These are phyloP conservation scores for Stenchaetothrips biformis DNA, from an alignment of 2,888 invertebrate genomes.

Conservation along the genomic window DNA sequence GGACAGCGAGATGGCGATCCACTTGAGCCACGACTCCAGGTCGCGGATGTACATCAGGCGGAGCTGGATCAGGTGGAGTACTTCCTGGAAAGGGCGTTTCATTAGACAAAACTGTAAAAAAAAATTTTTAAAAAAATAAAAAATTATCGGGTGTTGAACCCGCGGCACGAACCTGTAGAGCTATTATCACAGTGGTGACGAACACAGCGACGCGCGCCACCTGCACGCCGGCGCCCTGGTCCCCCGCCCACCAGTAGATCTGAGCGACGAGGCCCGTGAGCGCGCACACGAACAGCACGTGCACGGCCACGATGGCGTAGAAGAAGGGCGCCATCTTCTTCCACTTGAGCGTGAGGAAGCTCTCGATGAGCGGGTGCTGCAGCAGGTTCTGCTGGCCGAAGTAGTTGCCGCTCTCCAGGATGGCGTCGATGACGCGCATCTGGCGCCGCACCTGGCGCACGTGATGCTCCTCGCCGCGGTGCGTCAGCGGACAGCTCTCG, in stretches of 20 bases:
- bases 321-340: conserved; percentile 53
- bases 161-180: conserved; percentile 47
- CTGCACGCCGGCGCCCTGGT: conserved; percentile 39
- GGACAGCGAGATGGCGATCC: conserved; percentile 49
- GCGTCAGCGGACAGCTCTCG: conserved; percentile 40
- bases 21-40: conserved; percentile 55
- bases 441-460: conserved; percentile 43
- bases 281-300: conserved; percentile 50
- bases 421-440: conserved; percentile 54
- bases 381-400: conserved; percentile 50
- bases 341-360: conserved; percentile 56
- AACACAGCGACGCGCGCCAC: conserved; percentile 47
- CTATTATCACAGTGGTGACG: conserved; percentile 45
- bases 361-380: conserved; percentile 55
- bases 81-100: conserved; percentile 46
- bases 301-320: conserved; percentile 51
- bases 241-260: conserved; percentile 47
- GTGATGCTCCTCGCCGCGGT: neutral
- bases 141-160: neutral
- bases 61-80: conserved; percentile 51
- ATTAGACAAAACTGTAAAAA: neutral
- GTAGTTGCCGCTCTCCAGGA: conserved; percentile 53
- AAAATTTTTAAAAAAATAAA: neutral
- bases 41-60: conserved; percentile 52
- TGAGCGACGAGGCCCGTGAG: conserved; percentile 49